Base-by-base conservation (phyloP, 1,140 invertebrate genomes). In the Lordiphosa mommai region DNA sequence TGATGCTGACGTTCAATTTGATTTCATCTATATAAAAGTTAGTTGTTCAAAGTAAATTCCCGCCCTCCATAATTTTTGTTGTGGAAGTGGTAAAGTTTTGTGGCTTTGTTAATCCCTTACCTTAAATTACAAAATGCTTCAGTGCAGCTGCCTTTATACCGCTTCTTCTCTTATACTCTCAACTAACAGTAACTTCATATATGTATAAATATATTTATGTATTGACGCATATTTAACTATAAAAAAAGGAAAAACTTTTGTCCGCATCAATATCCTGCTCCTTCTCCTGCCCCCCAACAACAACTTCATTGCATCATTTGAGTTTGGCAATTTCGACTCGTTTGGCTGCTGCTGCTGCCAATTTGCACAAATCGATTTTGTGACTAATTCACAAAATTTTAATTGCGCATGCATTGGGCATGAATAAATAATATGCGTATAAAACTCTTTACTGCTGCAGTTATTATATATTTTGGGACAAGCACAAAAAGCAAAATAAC, bases 371-470 rank as follows among this genome's bases (percentile, higher is more conserved):
- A 77, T 77, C 73, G 73, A 77, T 77, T 72, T 77, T 79, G 73
- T 77, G 73, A 79, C 73, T 77, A 77, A 79, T 77, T 77, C 73
- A 79, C 41, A 55, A 60, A 72, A 77, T 77, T 77, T 79, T 79
- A 77, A 77, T 77, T 77, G 73, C 48, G 51, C 73, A 72, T 79
- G 73, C 73, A 77, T 69, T 79, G 73, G 30, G 47, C 73, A 72
- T 77, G 59, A 77, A 77, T 77, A 77, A 77, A 64, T 77, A 79
- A 77, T 79, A 51, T 40, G 64, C 51, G 50, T 72, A 79, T 53
- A 60, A 55, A 72, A 40, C 49, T 41, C 40, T 36, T 49, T 38
- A 37, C 51, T 47, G 38, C 56, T 36, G 64, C 33, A 64, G 70
- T 41, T 76, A 59, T 63, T 71, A 43, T 56, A 55, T 58, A 53